Percentiles rank a stretch among this genome's conserved stretches.
Evolutionary conservation across 2,113 vertebrate species (phyloP).

Genomic region (Cisticola juncidis): DNA sequence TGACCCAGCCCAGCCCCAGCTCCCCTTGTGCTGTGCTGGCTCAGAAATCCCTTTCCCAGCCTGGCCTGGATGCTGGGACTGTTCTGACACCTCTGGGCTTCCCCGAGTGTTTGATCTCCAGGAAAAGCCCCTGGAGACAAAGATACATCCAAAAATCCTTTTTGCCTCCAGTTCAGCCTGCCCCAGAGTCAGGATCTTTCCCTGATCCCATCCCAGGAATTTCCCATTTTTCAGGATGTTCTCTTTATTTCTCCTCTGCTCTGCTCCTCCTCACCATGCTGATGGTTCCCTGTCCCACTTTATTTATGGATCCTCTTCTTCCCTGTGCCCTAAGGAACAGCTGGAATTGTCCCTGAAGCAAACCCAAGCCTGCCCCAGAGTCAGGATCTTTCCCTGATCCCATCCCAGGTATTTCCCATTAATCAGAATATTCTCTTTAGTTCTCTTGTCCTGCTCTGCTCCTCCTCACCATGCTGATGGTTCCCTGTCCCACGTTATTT

Average conservation of each 20-base stretch:
- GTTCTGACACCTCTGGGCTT: too few species aligned
- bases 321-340: neutral
- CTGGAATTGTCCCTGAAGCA: neutral
- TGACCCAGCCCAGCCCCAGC: too few species aligned
- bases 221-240: neutral
- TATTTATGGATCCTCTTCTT: neutral
- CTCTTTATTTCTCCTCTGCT: neutral
- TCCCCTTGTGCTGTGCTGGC: too few species aligned
- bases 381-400: too few species aligned
- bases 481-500: neutral
- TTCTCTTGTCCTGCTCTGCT: neutral
- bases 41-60: too few species aligned
- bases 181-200: too few species aligned
- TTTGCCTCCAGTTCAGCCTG: neutral
- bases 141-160: fast-evolving
- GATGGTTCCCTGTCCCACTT: neutral
- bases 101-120: too few species aligned
- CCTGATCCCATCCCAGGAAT: too few species aligned
- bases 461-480: neutral
- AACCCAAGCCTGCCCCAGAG: neutral
- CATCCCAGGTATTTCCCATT: neutral
- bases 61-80: too few species aligned
- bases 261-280: neutral
- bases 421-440: neutral
- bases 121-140: too few species aligned